These are phyloP conservation scores for Drosophila mojavensis DNA, from an alignment of 1,140 invertebrate species.

Conservation along the genomic window DNA sequence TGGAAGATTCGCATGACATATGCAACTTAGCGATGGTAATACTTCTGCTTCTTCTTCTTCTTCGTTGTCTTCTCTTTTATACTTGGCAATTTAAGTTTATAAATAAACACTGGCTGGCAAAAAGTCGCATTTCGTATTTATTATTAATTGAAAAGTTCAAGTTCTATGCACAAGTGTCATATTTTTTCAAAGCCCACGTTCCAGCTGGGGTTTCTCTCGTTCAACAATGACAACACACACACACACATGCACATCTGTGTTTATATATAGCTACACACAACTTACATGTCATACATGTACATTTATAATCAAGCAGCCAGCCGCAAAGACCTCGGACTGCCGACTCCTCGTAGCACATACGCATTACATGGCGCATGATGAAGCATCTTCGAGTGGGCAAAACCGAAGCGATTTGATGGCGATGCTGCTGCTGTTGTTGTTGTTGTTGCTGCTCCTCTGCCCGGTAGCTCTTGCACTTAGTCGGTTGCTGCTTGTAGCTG, in stretches of 20 bases:
- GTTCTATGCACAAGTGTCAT: background rate
- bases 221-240: slow-evolving; percentile 15
- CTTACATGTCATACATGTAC: slow-evolving; percentile 77
- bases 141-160: slow-evolving; percentile 7
- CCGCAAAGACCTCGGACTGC: slow-evolving; percentile 44
- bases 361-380: slow-evolving; percentile 67
- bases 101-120: background rate
- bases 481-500: slow-evolving; percentile 59
- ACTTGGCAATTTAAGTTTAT: background rate
- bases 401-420: slow-evolving; percentile 45
- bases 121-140: background rate
- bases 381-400: slow-evolving; percentile 70
- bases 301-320: slow-evolving; percentile 77
- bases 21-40: slow-evolving; percentile 8
- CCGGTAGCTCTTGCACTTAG: slow-evolving; percentile 54
- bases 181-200: background rate
- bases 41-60: background rate
- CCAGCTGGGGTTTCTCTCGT: slow-evolving; percentile 25
- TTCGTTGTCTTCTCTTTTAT: background rate
- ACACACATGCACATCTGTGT: slow-evolving; percentile 20
- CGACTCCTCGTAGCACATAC: slow-evolving; percentile 17
- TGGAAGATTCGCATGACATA: slow-evolving; percentile 4
- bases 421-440: slow-evolving; percentile 20
- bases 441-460: slow-evolving; percentile 29
- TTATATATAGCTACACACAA: slow-evolving; percentile 40